Evolutionary conservation across 2,113 vertebrate genomes (phyloP), one percentile per base, ranked within the genome.

Genomic region (Cromileptes altivelis): DNA sequence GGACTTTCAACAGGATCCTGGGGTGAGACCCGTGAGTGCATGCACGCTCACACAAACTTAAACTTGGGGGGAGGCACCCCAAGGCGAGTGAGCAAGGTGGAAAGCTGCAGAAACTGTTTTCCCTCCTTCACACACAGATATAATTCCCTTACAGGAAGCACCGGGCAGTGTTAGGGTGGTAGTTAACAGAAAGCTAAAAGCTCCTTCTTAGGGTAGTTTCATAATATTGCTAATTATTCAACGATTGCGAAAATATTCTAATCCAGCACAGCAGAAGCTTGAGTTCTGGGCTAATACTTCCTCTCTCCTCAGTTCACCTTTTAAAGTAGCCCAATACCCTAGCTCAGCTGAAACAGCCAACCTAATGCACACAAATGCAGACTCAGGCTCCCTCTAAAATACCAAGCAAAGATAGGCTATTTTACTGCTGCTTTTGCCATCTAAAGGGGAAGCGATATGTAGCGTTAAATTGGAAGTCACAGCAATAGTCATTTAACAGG

Each of bases 381-480:
- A 90, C 77, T 86, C 88, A 82, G 84, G 69, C 73, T 78, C 58
- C 61, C 56, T 76, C 78, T 63, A 25, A 91, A 90, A 90, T 64
- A 87, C 80, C 76, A 82, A 64, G 75, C 81, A 73, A 80, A 84
- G 57, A 80, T 65, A 56, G 86, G 76, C 63, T 30, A 76, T 82
- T 91, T 87, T 76, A 84, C 81, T 89, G 80, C 79, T 75, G 79
- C 78, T 85, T 87, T 75, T 74, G 82, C 85, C 85, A 88, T 84
- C 86, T 70, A 70, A 81, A 68, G 70, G 70, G 81, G 25, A 78
- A 70, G 81, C 61, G 80, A 89, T 90, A 93, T 89, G 93, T 91
- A 87, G 86, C 89, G 77, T 93, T 91, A 93, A 93, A 93, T 87
- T 93, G 84, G 86, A 93, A 93, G 81, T 70, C 78, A 84, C 78